Conservation (phyloP, 1,140 invertebrate genomes). For the Drosophila quadrilineata region DNA sequence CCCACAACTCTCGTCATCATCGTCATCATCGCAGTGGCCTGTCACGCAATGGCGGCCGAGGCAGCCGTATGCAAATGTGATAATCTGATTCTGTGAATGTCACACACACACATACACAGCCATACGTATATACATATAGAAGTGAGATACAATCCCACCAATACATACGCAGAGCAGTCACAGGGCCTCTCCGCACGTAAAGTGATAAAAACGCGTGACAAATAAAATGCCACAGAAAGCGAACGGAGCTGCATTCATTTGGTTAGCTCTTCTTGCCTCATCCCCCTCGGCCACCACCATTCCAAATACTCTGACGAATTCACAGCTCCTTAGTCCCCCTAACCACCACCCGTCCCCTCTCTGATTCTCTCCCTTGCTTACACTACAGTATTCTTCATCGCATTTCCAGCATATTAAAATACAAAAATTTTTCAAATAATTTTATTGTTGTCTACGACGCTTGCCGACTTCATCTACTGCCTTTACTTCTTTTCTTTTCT, state of each 20-base stretch:
- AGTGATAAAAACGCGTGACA: constrained; percentile 78
- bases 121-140: not conserved
- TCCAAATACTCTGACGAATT: too few species aligned
- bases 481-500: not conserved
- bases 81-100: constrained; percentile 65
- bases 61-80: constrained; percentile 74
- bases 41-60: constrained; percentile 45
- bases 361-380: not conserved
- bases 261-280: constrained; percentile 13
- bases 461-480: constrained; percentile 39
- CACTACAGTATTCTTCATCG: not conserved
- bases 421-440: constrained; percentile 63
- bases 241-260: constrained; percentile 48
- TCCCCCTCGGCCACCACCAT: too few species aligned
- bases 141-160: not conserved
- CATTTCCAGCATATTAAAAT: constrained; percentile 67
- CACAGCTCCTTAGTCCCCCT: too few species aligned
- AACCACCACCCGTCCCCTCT: not conserved
- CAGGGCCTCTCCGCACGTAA: constrained; percentile 53
- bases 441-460: constrained; percentile 65
- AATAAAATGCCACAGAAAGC: constrained; percentile 66
- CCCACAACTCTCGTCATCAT: constrained; percentile 29
- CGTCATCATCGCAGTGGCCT: constrained; percentile 37
- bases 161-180: constrained; percentile 21
- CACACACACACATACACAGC: constrained; percentile 12